Percentiles rank a stretch among this genome's conserved stretches.
phyloP scores from a whole-genome alignment of 2,113 vertebrate genomes.

The Heterocephalus glaber region DNA sequence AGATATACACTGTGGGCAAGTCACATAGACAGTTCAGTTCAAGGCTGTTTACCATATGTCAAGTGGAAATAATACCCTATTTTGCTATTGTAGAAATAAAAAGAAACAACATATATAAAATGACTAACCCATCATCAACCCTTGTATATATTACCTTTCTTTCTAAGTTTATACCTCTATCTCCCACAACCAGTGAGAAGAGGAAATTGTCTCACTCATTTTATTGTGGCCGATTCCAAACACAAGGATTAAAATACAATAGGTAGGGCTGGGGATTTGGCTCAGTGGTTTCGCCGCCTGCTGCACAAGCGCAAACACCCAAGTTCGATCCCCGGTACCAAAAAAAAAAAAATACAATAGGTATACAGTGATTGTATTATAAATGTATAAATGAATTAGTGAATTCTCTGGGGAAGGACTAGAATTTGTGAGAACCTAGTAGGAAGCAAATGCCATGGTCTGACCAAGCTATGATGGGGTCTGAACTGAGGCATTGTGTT shows the following conservation, averaged over 20 bases:
- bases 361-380: constrained; percentile 23
- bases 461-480: not conserved
- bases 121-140: not conserved
- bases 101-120: constrained; percentile 40
- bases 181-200: constrained; percentile 11
- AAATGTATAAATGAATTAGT: constrained; percentile 13
- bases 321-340: too few relatives aligned
- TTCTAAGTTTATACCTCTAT: not conserved
- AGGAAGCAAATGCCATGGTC: not conserved
- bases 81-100: constrained; percentile 27
- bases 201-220: not conserved
- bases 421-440: not conserved
- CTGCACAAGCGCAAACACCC: too few relatives aligned
- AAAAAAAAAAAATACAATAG: not conserved
- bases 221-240: constrained; percentile 41
- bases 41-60: not conserved
- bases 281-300: too few relatives aligned
- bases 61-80: not conserved
- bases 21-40: not conserved
- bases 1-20: not conserved
- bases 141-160: not conserved
- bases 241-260: not conserved
- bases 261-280: too few relatives aligned
- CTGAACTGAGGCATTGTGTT: constrained; percentile 46
- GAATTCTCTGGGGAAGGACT: not conserved